Evolutionary conservation across 1,140 invertebrate genomes (phyloP).

Genomic region (Cydia strobilella): DNA sequence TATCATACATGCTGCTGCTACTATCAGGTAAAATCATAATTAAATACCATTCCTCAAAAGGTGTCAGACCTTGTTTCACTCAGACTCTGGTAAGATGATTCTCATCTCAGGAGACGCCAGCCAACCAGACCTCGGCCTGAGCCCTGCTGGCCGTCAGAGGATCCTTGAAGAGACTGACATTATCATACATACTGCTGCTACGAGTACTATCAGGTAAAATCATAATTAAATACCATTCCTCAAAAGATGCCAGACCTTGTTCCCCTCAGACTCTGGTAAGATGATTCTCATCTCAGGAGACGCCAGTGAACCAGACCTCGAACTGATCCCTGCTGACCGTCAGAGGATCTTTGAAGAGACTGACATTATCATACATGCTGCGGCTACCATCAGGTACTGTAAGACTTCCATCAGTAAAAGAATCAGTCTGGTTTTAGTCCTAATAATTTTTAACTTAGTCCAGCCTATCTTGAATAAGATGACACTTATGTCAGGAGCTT

Average conservation of each 20-base stretch:
- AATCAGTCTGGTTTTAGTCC: too few species aligned
- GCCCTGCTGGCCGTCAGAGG: slow-evolving; percentile 84
- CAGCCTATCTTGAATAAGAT: slow-evolving; percentile 80
- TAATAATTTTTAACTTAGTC: too few species aligned
- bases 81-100: slow-evolving; percentile 81
- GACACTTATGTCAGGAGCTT: slow-evolving; percentile 82
- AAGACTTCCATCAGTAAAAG: background rate
- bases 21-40: slow-evolving; percentile 82
- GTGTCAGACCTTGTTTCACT: too few species aligned
- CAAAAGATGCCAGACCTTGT: too few species aligned
- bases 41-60: too few species aligned
- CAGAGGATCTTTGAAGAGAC: slow-evolving; percentile 85
- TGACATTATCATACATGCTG: slow-evolving; percentile 93
- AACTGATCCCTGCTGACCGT: slow-evolving; percentile 86
- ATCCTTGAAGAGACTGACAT: too few species aligned
- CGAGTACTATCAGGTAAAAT: slow-evolving; percentile 83
- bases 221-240: too few species aligned
- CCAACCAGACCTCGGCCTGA: slow-evolving; percentile 87
- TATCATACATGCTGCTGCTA: slow-evolving; percentile 96
- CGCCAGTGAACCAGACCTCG: slow-evolving; percentile 86
- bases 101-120: slow-evolving; percentile 87
- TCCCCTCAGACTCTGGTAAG: too few species aligned
- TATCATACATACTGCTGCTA: too few species aligned
- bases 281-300: too few species aligned
- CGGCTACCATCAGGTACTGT: slow-evolving; percentile 91